These are phyloP conservation scores for Caerostris extrusa DNA, from an alignment of 1,140 invertebrate species.

Conservation along the genomic window DNA sequence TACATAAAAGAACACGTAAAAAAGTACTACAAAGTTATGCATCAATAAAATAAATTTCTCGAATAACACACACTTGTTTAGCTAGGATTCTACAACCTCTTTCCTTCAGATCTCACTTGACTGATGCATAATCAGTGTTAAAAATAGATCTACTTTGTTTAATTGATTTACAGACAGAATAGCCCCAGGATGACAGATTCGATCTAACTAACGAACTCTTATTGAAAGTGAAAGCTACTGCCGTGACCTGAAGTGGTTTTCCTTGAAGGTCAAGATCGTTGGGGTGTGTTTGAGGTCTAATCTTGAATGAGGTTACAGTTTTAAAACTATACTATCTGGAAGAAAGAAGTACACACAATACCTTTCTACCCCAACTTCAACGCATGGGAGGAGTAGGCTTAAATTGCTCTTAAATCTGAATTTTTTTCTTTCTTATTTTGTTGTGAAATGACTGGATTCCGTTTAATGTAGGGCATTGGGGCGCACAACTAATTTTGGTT, in stretches of 20 bases:
- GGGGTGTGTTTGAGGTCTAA: conserved; percentile 66
- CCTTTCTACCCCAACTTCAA: neutral
- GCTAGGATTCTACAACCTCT: neutral
- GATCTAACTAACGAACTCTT: conserved; percentile 11
- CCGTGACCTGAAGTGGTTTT: conserved; percentile 76
- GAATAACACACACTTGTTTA: too few species aligned
- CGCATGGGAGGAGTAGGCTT: conserved; percentile 34
- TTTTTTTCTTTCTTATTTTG: conserved; percentile 35
- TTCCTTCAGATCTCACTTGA: neutral
- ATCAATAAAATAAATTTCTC: too few species aligned
- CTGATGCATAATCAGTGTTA: conserved; percentile 21
- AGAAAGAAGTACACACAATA: conserved; percentile 32
- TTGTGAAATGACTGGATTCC: conserved; percentile 67
- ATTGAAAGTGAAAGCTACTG: conserved; percentile 47
- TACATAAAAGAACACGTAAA: too few species aligned
- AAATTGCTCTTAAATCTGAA: conserved; percentile 65
- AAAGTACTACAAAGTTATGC: too few species aligned
- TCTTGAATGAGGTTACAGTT: conserved; percentile 67
- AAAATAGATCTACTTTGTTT: conserved; percentile 15
- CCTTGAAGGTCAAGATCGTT: conserved; percentile 76
- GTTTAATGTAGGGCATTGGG: conserved; percentile 72
- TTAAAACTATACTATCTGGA: neutral
- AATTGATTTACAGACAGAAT: conserved; percentile 33
- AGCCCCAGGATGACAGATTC: conserved; percentile 35
- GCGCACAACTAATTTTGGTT: conserved; percentile 41